Conservation (phyloP, 2,797 vertebrate genomes). For the Oryzias dopingdopingensis region DNA sequence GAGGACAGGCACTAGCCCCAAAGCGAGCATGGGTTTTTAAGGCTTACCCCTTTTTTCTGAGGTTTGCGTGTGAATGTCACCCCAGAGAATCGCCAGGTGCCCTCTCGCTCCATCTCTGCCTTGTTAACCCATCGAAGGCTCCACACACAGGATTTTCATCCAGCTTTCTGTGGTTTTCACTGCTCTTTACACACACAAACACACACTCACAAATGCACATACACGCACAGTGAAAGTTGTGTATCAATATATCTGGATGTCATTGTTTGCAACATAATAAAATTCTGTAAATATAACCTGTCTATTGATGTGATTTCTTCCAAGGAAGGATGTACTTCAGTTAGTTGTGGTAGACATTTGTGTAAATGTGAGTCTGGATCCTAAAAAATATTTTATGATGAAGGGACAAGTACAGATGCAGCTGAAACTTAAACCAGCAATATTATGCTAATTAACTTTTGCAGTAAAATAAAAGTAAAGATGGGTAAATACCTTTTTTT, state of each 20-base stretch:
- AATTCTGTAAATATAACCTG: slow-evolving; percentile 79
- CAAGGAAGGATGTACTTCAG: neutral
- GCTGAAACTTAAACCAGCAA: too few relatives aligned
- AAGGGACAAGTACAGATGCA: too few relatives aligned
- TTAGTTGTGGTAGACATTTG: neutral
- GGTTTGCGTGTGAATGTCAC: slow-evolving; percentile 54
- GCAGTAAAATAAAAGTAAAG: too few relatives aligned
- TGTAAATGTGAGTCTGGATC: slow-evolving; percentile 12
- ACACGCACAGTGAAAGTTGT: slow-evolving; percentile 77
- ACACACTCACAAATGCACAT: slow-evolving; percentile 70
- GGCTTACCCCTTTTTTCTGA: slow-evolving; percentile 56
- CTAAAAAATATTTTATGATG: neutral
- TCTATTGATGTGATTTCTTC: slow-evolving; percentile 27
- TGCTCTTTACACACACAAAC: slow-evolving; percentile 65
- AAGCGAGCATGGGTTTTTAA: slow-evolving; percentile 52
- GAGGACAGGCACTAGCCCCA: slow-evolving; percentile 53
- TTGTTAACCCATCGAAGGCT: slow-evolving; percentile 76
- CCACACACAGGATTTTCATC: slow-evolving; percentile 71
- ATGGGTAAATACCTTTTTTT: too few relatives aligned
- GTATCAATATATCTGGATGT: slow-evolving; percentile 85
- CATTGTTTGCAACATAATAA: slow-evolving; percentile 85
- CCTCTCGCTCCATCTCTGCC: slow-evolving; percentile 75
- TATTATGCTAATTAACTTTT: too few relatives aligned
- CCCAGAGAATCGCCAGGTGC: slow-evolving; percentile 70
- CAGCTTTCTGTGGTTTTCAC: slow-evolving; percentile 80